Evolutionary conservation across 92 coral and sea anemone species (phyloP).

Genomic region (Epizoanthus scotinus): DNA sequence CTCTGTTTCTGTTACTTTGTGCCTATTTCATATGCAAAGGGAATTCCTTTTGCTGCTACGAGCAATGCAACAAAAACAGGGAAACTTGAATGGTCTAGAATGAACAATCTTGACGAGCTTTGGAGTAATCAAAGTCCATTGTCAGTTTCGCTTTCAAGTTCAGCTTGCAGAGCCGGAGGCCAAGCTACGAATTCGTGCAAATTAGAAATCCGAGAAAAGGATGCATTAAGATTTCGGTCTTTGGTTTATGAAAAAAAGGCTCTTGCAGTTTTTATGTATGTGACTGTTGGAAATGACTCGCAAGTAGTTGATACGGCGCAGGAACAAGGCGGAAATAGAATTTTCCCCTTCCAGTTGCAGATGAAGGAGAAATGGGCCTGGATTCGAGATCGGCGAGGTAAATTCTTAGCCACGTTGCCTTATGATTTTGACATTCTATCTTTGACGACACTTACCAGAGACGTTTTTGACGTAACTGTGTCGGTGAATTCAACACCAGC

Average conservation of each 20-base stretch:
- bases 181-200: conserved; percentile 24
- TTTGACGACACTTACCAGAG: conserved; percentile 78
- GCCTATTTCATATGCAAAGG: background rate
- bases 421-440: conserved; percentile 97
- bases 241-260: conserved; percentile 51
- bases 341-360: conserved; percentile 26
- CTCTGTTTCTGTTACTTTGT: conserved; percentile 4
- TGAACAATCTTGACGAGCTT: background rate
- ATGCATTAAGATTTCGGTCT: conserved; percentile 32
- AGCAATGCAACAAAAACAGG: background rate
- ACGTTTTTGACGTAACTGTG: conserved; percentile 55
- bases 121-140: conserved; percentile 12
- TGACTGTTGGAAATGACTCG: conserved; percentile 59
- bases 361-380: conserved; percentile 77
- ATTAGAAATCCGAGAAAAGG: conserved; percentile 43
- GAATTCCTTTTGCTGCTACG: background rate
- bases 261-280: conserved; percentile 69
- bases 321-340: conserved; percentile 11
- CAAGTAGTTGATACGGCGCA: background rate
- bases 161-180: background rate
- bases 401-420: conserved; percentile 90
- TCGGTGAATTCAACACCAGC: conserved; percentile 57
- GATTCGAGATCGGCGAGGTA: conserved; percentile 79
- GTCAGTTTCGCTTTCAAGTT: conserved; percentile 15
- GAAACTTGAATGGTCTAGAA: background rate